phyloP scores from a whole-genome alignment of 2,797 vertebrate genomes.

The Argentina silus region DNA sequence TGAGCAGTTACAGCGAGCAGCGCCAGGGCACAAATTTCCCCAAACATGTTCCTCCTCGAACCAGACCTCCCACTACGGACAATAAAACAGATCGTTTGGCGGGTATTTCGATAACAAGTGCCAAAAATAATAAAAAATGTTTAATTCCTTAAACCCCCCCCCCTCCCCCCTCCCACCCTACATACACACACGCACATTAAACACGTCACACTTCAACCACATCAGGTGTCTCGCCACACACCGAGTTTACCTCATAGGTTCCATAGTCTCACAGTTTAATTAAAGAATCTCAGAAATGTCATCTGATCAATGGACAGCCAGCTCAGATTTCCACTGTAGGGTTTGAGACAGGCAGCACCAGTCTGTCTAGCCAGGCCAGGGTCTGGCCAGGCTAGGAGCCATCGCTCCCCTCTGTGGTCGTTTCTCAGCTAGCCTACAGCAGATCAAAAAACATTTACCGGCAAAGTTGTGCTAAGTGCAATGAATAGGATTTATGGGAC shows the following conservation, averaged over 20 bases:
- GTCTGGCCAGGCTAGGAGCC: not conserved
- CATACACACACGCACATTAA: not conserved
- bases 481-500: no score
- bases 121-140: conserved; percentile 38
- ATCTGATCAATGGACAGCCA: not conserved
- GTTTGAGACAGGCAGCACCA: not conserved
- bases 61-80: conserved; percentile 39
- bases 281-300: not conserved
- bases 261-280: not conserved
- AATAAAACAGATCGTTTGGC: conserved; percentile 38
- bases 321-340: not conserved
- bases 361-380: not conserved
- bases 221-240: conserved; percentile 3
- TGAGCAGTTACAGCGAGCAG: not conserved
- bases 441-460: not conserved
- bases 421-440: not conserved
- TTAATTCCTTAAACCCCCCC: not conserved
- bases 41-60: conserved; percentile 34
- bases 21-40: conserved; percentile 23
- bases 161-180: no score
- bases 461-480: not conserved
- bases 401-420: not conserved
- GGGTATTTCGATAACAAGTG: conserved; percentile 18
- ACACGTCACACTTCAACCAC: conserved; percentile 16
- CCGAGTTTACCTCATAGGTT: not conserved